A percentile compares a stretch with the other conserved stretches of the same genome.
These are phyloP conservation scores for Calidris pygmaea DNA, from an alignment of 2,113 vertebrate genomes.

Conservation along the genomic window DNA sequence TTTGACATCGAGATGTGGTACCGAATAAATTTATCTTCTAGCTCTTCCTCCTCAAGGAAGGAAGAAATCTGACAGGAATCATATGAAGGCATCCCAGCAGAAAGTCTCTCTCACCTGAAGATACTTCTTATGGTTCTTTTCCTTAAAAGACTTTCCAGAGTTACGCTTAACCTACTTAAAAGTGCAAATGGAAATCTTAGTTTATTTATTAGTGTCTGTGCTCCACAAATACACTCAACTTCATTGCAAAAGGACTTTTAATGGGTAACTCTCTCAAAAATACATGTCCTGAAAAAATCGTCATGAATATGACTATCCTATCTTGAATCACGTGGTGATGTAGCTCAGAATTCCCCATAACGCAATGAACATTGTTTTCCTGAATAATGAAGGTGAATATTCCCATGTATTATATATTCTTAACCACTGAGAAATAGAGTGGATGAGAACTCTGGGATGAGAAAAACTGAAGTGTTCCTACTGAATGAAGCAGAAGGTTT, in stretches of 20 bases:
- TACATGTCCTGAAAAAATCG: neutral
- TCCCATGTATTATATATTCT: slow-evolving; percentile 4
- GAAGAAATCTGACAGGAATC: neutral
- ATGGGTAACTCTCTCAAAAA: neutral
- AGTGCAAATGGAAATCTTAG: neutral
- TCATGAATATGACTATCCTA: neutral
- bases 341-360: neutral
- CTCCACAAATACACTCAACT: neutral
- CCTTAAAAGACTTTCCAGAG: neutral
- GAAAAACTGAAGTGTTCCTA: neutral
- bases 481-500: neutral
- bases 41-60: neutral
- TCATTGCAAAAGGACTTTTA: neutral
- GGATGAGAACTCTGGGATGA: neutral
- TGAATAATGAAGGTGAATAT: slow-evolving; percentile 42
- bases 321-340: neutral
- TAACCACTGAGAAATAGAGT: neutral
- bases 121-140: neutral
- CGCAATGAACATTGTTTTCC: neutral
- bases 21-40: neutral
- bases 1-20: neutral
- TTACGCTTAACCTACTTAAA: neutral
- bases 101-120: neutral
- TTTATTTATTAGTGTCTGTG: neutral
- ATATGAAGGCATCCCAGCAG: neutral